Percentiles rank a stretch among this genome's conserved stretches.
Evolutionary conservation across 2,113 vertebrate genomes (phyloP).

Genomic region (Diphyllodes magnificus): DNA sequence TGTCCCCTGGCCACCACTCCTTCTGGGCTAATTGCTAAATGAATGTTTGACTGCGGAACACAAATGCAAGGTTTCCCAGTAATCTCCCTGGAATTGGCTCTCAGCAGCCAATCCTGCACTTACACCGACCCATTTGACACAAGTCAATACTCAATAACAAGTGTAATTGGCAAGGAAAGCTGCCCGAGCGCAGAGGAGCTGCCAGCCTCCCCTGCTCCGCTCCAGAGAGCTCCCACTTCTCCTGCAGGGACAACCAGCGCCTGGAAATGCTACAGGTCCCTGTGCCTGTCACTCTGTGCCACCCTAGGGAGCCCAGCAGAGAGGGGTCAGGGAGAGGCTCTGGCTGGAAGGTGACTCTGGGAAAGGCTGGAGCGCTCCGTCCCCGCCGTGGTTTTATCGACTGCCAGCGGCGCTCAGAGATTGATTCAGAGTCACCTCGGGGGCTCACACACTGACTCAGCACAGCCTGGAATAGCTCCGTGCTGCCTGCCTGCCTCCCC

Average conservation of each 20-base stretch:
- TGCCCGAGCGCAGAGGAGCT: neutral
- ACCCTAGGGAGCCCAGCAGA: neutral
- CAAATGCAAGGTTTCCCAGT: constrained; percentile 16
- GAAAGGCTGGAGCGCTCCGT: accelerated
- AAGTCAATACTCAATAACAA: constrained; percentile 20
- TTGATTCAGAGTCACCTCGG: neutral
- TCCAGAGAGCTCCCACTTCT: neutral
- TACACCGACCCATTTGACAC: neutral
- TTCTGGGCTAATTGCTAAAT: neutral
- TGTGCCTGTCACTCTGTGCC: neutral
- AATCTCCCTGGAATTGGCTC: neutral
- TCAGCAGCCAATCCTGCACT: neutral
- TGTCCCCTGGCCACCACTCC: neutral
- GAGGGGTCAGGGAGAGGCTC: neutral
- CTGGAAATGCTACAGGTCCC: neutral
- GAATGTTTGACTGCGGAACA: neutral
- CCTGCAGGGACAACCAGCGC: neutral
- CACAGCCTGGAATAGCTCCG: neutral
- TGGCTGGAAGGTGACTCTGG: neutral
- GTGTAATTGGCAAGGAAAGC: constrained; percentile 12
- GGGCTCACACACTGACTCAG: neutral
- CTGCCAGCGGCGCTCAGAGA: neutral
- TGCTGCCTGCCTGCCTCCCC: neutral
- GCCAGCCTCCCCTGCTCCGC: neutral
- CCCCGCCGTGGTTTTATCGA: neutral